These are phyloP conservation scores for Sciurus carolinensis DNA, from an alignment of 2,797 vertebrate species.

Conservation along the genomic window DNA sequence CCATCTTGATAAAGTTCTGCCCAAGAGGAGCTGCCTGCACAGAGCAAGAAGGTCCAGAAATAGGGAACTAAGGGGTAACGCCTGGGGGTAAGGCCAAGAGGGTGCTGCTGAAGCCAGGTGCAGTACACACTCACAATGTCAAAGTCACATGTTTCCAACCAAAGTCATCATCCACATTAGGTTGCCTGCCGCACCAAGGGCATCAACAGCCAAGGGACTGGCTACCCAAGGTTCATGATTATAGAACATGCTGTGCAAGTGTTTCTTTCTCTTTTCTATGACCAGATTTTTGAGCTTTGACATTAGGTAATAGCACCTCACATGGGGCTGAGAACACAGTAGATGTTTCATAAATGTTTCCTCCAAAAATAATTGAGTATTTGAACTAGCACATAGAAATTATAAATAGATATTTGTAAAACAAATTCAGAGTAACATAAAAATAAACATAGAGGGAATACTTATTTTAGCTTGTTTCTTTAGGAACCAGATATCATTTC, in stretches of 20 bases:
- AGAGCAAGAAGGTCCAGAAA: constrained; percentile 12
- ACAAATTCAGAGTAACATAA: constrained; percentile 57
- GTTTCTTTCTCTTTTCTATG: constrained; percentile 60
- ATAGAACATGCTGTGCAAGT: constrained; percentile 48
- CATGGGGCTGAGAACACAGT: constrained; percentile 30
- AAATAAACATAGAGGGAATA: constrained; percentile 67
- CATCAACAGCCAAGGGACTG: constrained; percentile 39
- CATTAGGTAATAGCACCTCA: background rate
- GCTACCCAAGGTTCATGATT: background rate
- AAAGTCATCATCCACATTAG: background rate
- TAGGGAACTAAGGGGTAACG: background rate
- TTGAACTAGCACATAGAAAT: constrained; percentile 47
- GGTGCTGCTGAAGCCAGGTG: background rate
- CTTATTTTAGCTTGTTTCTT: constrained; percentile 74
- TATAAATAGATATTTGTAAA: constrained; percentile 46
- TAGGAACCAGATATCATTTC: constrained; percentile 66
- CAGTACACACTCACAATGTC: background rate
- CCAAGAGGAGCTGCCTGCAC: background rate
- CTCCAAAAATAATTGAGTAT: constrained; percentile 31
- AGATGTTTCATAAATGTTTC: background rate
- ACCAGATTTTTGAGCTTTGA: constrained; percentile 34
- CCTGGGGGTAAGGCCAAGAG: background rate
- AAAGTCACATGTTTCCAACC: background rate
- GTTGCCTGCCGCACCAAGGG: constrained; percentile 3
- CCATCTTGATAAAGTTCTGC: background rate